phyloP scores from a whole-genome alignment of 2,888 invertebrate genomes.

The Epistrophe eligans region DNA sequence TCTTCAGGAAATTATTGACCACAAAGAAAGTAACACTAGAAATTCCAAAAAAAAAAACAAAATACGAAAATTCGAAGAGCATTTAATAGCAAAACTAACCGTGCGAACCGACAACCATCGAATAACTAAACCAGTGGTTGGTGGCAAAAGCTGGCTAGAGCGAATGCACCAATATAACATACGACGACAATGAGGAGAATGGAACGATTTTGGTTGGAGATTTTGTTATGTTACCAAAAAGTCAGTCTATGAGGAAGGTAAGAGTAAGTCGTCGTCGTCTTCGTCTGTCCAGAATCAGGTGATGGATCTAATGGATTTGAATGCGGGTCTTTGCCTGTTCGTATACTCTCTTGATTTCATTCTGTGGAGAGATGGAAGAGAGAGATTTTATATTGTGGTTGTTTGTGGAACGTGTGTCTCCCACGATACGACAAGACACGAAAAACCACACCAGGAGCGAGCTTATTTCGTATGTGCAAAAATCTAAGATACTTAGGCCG shows the following conservation, averaged over 20 bases:
- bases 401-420: slow-evolving; percentile 69
- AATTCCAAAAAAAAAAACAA: neutral
- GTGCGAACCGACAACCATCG: slow-evolving; percentile 58
- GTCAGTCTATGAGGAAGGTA: neutral
- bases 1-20: slow-evolving; percentile 56
- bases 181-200: neutral
- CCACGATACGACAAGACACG: slow-evolving; percentile 48
- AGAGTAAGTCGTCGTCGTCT: slow-evolving; percentile 20
- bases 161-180: neutral
- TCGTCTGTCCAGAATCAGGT: slow-evolving; percentile 25
- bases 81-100: slow-evolving; percentile 29
- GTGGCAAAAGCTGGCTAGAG: slow-evolving; percentile 65
- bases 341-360: slow-evolving; percentile 15
- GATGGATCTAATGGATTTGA: slow-evolving; percentile 59
- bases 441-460: slow-evolving; percentile 22
- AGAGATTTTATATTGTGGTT: slow-evolving; percentile 38
- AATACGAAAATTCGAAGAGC: slow-evolving; percentile 8
- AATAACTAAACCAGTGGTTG: slow-evolving; percentile 71
- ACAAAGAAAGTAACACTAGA: slow-evolving; percentile 45
- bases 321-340: neutral
- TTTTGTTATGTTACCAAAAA: slow-evolving; percentile 47
- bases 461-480: accelerated
- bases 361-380: neutral
- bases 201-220: slow-evolving; percentile 17
- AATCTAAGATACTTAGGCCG: too few species aligned